Evolutionary conservation across 1,140 invertebrate genomes (phyloP), one percentile per base, ranked within the genome.

Genomic region (Radopholus similis): DNA sequence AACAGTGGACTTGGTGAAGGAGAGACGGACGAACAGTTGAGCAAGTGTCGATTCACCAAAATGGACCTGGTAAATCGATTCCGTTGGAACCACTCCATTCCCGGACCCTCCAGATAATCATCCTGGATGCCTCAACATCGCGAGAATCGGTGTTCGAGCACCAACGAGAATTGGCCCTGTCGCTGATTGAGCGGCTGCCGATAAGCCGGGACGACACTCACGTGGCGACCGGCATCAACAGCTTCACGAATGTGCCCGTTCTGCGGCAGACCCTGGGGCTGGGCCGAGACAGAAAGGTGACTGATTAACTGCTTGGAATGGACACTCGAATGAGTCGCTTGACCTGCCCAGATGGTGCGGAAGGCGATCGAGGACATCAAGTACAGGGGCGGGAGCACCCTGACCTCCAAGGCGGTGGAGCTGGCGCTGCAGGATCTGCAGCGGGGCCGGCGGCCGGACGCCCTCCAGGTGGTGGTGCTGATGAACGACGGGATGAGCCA

Each of bases 401-500:
- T 82, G 13, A 79, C 77, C 3, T 72, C 79, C 11, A 63, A 80
- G 47, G 77, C 79, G 30, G 65, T 79, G 35, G 74, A 79, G 54
- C 66, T 79, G n/a, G 77, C 79, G 0, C 54, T 79, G 1, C 44
- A 76, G 42, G 77, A 79, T 42, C 44, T 79, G 40, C 49, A 76
- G 23, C 34, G 65, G 34, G 77, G 77, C 11, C 49, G 47, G 28
- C 68, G 77, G 51, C 26, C 21, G 26, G 77, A 79, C 51, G 77
- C 77, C 30, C 32, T 72, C 3, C 74, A 73, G 42, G 70, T 80
- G 4, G 62, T 79, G 0, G 66, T 79, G 23, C 40, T 79, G 23
- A 78, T 79, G 77, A 79, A 79, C 57, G 77, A 79, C 58, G 77
- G 77, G 42, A 81, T 78, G 73, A 72, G 64, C 18, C 77, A 79